Conservation (phyloP, 2,797 vertebrate species). For the Esox masquinongy region DNA sequence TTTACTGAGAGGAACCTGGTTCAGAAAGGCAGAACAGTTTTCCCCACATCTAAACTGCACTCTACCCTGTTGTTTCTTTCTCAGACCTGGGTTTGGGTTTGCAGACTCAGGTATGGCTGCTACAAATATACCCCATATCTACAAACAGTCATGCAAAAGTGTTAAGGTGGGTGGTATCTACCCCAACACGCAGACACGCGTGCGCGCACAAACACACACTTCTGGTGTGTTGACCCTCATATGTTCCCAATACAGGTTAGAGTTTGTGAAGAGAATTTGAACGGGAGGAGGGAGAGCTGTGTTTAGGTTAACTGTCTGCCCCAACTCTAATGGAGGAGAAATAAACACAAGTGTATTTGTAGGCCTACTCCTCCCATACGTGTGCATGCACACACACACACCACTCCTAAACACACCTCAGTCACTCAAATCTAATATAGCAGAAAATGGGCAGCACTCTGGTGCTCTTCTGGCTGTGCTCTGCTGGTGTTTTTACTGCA, state of each 20-base stretch:
- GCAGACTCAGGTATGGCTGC: too few relatives aligned
- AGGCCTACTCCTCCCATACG: neutral
- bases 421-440: slow-evolving; percentile 68
- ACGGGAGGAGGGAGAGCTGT: slow-evolving; percentile 25
- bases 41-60: too few relatives aligned
- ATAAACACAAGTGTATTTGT: slow-evolving; percentile 57
- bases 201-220: slow-evolving; percentile 36
- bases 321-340: slow-evolving; percentile 76
- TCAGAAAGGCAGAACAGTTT: too few relatives aligned
- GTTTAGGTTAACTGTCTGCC: slow-evolving; percentile 75
- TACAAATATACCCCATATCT: neutral
- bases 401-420: slow-evolving; percentile 51
- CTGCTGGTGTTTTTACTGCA: slow-evolving; percentile 74
- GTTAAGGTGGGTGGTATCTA: neutral
- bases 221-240: slow-evolving; percentile 60
- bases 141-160: neutral
- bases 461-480: slow-evolving; percentile 53
- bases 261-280: neutral
- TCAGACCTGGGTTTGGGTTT: too few relatives aligned
- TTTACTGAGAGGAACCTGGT: too few relatives aligned
- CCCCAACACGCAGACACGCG: neutral
- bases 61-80: too few relatives aligned
- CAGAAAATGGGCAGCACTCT: slow-evolving; percentile 63
- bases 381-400: slow-evolving; percentile 12
- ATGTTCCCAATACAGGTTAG: slow-evolving; percentile 62